Evolutionary conservation across 1,140 invertebrate genomes (phyloP).

Genomic region (Caenorhabditis tropicalis): DNA sequence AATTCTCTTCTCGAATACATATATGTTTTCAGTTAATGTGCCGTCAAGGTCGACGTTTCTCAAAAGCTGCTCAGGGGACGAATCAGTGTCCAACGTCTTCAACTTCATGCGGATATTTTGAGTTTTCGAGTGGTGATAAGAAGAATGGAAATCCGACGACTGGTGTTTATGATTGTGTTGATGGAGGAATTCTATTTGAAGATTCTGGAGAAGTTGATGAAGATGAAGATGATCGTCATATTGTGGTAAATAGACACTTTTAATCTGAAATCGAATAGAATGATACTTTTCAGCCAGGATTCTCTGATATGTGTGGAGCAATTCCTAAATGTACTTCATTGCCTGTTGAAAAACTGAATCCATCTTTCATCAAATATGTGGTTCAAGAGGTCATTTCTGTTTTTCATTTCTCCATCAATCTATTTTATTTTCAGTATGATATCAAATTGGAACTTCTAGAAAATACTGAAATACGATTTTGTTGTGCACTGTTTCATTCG

Average conservation of each 20-base stretch:
- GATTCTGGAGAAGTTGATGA: constrained; percentile 24
- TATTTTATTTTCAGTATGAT: background rate
- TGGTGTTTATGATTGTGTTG: constrained; percentile 47
- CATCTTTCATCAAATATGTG: constrained; percentile 21
- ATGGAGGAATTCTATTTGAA: constrained; percentile 34
- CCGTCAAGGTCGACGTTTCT: constrained; percentile 34
- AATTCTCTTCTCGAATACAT: background rate
- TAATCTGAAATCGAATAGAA: no score
- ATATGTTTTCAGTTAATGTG: constrained; percentile 46
- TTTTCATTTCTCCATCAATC: background rate
- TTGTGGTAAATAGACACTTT: no score
- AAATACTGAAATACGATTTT: constrained; percentile 38
- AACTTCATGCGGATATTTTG: constrained; percentile 48
- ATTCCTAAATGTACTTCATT: background rate
- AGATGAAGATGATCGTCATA: background rate
- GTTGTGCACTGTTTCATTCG: constrained; percentile 44
- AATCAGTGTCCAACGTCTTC: constrained; percentile 47
- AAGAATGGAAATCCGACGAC: constrained; percentile 4
- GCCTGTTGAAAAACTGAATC: constrained; percentile 23
- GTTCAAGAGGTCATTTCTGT: constrained; percentile 15
- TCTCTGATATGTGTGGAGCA: constrained; percentile 39
- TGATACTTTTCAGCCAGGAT: constrained; percentile 13
- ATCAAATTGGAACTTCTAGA: constrained; percentile 33
- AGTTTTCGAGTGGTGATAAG: constrained; percentile 19
- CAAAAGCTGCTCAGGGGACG: constrained; percentile 24